Conservation (phyloP, 2,797 vertebrate species). For the Delichon dasypus region DNA sequence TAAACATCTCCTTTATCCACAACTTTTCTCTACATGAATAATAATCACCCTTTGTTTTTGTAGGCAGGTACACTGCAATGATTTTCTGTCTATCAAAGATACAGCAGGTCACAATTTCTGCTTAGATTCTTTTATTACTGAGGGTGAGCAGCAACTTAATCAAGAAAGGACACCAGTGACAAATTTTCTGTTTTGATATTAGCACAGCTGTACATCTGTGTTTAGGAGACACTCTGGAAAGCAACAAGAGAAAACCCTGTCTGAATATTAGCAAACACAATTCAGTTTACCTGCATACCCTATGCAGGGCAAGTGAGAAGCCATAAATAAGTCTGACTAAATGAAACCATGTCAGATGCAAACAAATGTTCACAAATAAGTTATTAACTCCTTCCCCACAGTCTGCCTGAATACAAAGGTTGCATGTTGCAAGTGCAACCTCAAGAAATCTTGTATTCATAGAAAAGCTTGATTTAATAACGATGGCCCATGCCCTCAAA, state of each 20-base stretch:
- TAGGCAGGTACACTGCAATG: background rate
- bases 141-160: background rate
- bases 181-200: background rate
- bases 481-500: background rate
- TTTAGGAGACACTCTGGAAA: background rate
- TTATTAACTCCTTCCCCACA: background rate
- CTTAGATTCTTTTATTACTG: background rate
- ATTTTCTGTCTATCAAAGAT: background rate
- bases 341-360: background rate
- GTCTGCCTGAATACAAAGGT: background rate
- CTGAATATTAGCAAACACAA: background rate
- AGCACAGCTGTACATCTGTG: background rate
- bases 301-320: background rate
- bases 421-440: background rate
- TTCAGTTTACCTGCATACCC: background rate
- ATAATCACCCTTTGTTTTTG: background rate
- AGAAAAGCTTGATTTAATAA: constrained; percentile 15
- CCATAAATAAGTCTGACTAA: background rate
- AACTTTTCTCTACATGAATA: background rate
- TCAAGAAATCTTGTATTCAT: constrained; percentile 1
- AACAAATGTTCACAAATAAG: background rate
- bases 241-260: background rate
- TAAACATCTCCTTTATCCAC: constrained; percentile 18
- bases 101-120: background rate
- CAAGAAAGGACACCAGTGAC: background rate